These are phyloP conservation scores for Ormyrus pomaceus DNA, from an alignment of 2,888 invertebrate genomes.

Conservation along the genomic window DNA sequence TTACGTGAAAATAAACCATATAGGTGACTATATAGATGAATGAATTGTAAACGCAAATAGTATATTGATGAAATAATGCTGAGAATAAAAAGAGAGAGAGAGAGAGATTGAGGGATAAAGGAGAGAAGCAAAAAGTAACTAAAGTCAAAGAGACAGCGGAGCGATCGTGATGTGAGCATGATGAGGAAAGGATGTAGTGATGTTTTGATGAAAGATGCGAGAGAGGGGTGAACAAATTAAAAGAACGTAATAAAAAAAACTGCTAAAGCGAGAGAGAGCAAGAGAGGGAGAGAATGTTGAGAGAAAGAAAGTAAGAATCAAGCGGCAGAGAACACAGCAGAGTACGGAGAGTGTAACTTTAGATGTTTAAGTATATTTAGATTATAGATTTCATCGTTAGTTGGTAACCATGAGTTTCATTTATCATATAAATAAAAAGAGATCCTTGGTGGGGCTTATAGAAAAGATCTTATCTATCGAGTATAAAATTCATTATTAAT, in stretches of 20 bases:
- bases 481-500: slow-evolving; percentile 45
- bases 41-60: slow-evolving; percentile 58
- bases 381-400: slow-evolving; percentile 57
- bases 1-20: slow-evolving; percentile 58
- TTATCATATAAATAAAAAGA: slow-evolving; percentile 49
- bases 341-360: slow-evolving; percentile 52
- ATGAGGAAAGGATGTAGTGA: slow-evolving; percentile 33
- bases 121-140: slow-evolving; percentile 25
- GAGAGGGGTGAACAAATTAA: slow-evolving; percentile 1
- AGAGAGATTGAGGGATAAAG: slow-evolving; percentile 52
- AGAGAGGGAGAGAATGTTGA: neutral
- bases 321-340: slow-evolving; percentile 37
- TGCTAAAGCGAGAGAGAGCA: slow-evolving; percentile 22
- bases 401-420: slow-evolving; percentile 55
- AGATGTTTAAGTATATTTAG: slow-evolving; percentile 55
- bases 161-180: slow-evolving; percentile 27
- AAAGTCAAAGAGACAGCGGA: slow-evolving; percentile 36
- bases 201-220: slow-evolving; percentile 39
- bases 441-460: slow-evolving; percentile 49
- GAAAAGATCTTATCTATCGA: slow-evolving; percentile 38
- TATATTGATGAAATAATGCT: slow-evolving; percentile 53
- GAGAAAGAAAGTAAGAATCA: neutral
- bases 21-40: slow-evolving; percentile 60
- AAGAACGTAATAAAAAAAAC: slow-evolving; percentile 8
- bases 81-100: slow-evolving; percentile 57